Base-by-base conservation (phyloP, 2,888 invertebrate species). In the Rhagium mordax region DNA sequence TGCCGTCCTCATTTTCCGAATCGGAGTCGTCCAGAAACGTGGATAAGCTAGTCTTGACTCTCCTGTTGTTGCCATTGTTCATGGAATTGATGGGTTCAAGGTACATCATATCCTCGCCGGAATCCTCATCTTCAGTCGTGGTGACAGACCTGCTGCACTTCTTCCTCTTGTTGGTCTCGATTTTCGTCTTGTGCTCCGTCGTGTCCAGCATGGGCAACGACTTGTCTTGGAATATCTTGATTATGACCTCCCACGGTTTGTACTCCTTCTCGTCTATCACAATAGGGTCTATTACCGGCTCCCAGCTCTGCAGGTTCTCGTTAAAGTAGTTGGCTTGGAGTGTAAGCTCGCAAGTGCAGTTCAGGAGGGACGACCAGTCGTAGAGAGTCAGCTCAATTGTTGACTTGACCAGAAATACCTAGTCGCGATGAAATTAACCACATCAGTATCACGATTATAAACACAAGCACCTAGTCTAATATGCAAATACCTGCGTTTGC, bases 211-310 rank as follows among this genome's bases (percentile, higher is more conserved):
- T 86, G 1, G 85, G 85, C 62, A 85, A 76, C 0, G 87, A 81
- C 77, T 85, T 87, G 71, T 88, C 91, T 73, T 81, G 91, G 76
- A 91, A 91, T 47, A 93, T 86, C 82, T 92, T 93, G 64, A 94
- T 89, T 18, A 91, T 88, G 15, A 94, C 86, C 83, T 94, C 93
- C 93, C 94, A 95, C 0, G 94, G 93, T 70, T 91, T 89, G 84
- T 93, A 93, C 1, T 90, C 86, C 76, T 92, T 92, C 84, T 94
- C 93, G 33, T 90, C 89, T 51, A 91, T 89, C 0, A 92, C 90
- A 0, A 93, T 91, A 0, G 95, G 94, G 81, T 96, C 96, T 0
- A 96, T 86, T 0, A 97, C 86, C 0, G 96, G 96, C 84, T 97
- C 96, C 97, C 97, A 97, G 7, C 90, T 81, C 79, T 88, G 88